Evolutionary conservation across 2,797 vertebrate genomes (phyloP).

Genomic region (Cirrhinus mrigala): DNA sequence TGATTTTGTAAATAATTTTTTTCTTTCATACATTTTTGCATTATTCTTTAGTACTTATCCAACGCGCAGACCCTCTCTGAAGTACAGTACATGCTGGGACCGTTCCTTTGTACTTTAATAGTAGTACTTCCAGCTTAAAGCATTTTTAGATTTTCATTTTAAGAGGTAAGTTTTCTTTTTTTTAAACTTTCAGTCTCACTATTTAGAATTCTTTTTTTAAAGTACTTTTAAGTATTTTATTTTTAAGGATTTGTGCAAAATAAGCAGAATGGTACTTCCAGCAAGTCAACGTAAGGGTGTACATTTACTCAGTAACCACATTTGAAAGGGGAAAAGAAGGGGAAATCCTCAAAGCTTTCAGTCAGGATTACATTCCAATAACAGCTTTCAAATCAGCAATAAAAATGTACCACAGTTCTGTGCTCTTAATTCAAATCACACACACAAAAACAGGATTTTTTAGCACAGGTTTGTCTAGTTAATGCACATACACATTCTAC

Average conservation of each 20-base stretch:
- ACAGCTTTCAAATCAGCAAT: background rate
- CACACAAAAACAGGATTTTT: background rate
- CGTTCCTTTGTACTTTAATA: background rate
- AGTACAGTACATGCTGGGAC: background rate
- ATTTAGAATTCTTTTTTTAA: background rate
- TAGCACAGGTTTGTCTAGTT: background rate
- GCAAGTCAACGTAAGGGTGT: background rate
- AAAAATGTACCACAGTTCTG: background rate
- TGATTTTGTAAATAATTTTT: constrained; percentile 4
- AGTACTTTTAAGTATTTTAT: too few relatives aligned
- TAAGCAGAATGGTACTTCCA: background rate
- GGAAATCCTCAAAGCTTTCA: background rate
- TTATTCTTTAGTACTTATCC: background rate
- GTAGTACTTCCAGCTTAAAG: background rate
- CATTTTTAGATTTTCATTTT: background rate
- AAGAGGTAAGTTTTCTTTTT: background rate
- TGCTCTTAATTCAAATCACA: background rate
- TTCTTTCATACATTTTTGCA: background rate
- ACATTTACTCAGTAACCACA: background rate
- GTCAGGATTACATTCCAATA: background rate
- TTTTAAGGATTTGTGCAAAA: background rate
- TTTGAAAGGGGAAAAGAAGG: background rate
- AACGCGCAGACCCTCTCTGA: background rate
- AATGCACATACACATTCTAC: background rate
- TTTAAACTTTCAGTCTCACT: background rate